Conservation (phyloP, 2,888 invertebrate species). For the Drosophila mimetica region DNA sequence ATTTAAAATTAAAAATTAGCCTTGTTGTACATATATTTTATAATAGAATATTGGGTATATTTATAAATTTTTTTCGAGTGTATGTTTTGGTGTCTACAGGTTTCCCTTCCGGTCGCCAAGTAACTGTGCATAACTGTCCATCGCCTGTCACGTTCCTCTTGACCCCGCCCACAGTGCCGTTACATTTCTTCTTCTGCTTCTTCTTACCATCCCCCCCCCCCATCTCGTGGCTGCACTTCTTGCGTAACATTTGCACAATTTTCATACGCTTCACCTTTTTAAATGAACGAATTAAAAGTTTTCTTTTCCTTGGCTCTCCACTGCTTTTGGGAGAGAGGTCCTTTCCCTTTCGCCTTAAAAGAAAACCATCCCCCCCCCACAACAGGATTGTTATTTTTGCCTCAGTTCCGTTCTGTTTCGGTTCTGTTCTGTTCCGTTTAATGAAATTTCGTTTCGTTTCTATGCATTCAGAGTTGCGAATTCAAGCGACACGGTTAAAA, state of each 20-base stretch:
- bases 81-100: constrained; percentile 6
- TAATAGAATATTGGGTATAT: too few species aligned
- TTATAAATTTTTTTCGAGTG: too few species aligned
- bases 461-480: constrained; percentile 36
- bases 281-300: constrained; percentile 77
- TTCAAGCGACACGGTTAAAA: constrained; percentile 40
- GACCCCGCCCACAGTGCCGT: constrained; percentile 30
- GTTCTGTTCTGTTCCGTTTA: constrained; percentile 41
- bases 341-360: constrained; percentile 2
- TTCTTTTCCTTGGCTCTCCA: constrained; percentile 50
- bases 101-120: constrained; percentile 16
- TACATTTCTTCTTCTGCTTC: not conserved
- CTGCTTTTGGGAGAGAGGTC: constrained; percentile 8
- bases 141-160: constrained; percentile 45
- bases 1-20: too few species aligned
- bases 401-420: constrained; percentile 29
- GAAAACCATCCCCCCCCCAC: not conserved
- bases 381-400: constrained; percentile 34
- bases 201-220: not conserved
- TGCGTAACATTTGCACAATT: constrained; percentile 67
- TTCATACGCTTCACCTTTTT: constrained; percentile 76
- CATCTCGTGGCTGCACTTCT: constrained; percentile 26
- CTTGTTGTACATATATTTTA: too few species aligned
- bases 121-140: constrained; percentile 46
- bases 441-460: constrained; percentile 62